phyloP scores from a whole-genome alignment of 2,797 vertebrate genomes.

The Aphelocoma californica region DNA sequence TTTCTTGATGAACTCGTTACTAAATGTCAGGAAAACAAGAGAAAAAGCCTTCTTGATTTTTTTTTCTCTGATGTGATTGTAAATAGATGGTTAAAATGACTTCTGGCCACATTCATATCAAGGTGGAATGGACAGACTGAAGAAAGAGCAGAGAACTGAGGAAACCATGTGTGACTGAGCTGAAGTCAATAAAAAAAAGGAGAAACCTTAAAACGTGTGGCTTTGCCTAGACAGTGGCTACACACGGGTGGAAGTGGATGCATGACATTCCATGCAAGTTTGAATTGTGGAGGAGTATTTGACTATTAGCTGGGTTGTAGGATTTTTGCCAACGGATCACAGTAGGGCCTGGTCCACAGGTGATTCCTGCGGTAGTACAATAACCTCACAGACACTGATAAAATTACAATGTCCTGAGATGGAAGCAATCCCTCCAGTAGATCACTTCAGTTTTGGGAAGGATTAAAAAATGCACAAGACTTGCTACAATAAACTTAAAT shows the following conservation, averaged over 20 bases:
- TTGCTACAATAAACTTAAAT: not conserved
- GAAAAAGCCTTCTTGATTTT: not conserved
- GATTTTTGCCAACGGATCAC: not conserved
- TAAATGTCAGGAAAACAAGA: not conserved
- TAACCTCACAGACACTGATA: not conserved
- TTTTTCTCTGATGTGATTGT: not conserved
- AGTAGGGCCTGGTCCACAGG: not conserved
- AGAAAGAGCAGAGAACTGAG: not conserved
- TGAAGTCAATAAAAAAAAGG: not conserved
- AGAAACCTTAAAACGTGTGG: not conserved
- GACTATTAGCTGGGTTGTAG: not conserved
- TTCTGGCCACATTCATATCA: not conserved
- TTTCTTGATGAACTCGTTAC: not conserved
- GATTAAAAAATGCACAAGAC: not conserved
- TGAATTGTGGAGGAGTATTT: not conserved
- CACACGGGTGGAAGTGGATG: not conserved
- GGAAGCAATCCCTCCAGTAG: not conserved
- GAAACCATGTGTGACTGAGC: not conserved
- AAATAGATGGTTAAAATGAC: not conserved
- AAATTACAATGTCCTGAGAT: not conserved
- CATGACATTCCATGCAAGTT: not conserved
- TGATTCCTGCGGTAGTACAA: rapidly evolving
- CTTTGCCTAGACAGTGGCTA: not conserved
- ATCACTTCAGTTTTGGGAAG: not conserved
- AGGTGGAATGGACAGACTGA: not conserved